Evolutionary conservation across 2,797 vertebrate species (phyloP).

Genomic region (Halcyon badia): DNA sequence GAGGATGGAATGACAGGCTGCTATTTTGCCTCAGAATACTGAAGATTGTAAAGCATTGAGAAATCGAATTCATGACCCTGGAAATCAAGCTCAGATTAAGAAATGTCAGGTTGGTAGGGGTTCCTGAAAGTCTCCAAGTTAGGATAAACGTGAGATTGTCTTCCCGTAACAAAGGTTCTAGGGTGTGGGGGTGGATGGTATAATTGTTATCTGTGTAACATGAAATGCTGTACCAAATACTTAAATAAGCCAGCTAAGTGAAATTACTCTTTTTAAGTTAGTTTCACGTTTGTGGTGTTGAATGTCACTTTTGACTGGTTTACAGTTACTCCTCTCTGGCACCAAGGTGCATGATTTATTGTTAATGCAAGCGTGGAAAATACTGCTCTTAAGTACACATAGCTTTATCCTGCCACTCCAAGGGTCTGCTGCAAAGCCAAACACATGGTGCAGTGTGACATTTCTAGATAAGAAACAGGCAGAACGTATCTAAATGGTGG

Average conservation of each 20-base stretch:
- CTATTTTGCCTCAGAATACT: constrained; percentile 77
- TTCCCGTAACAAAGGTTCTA: background rate
- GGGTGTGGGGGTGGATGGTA: constrained; percentile 56
- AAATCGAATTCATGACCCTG: constrained; percentile 82
- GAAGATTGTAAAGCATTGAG: constrained; percentile 80
- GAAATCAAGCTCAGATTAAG: constrained; percentile 79
- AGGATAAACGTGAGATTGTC: constrained; percentile 32
- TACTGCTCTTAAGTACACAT: background rate
- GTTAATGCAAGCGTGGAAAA: background rate
- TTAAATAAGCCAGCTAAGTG: background rate
- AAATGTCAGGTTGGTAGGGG: constrained; percentile 84
- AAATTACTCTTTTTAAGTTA: background rate
- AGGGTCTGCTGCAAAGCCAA: background rate
- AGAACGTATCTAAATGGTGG: background rate
- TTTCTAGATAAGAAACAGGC: background rate
- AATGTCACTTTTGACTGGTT: background rate
- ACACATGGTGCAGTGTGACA: background rate
- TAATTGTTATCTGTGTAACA: background rate
- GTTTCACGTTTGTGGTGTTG: background rate
- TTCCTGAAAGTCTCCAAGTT: constrained; percentile 46
- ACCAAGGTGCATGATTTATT: background rate
- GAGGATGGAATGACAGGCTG: constrained; percentile 80
- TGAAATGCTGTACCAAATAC: background rate
- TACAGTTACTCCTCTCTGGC: background rate
- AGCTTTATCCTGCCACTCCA: background rate